Percentiles rank a stretch among this genome's conserved stretches.
These are phyloP conservation scores for Taurulus bubalis DNA, from an alignment of 2,113 vertebrate species.

Conservation along the genomic window DNA sequence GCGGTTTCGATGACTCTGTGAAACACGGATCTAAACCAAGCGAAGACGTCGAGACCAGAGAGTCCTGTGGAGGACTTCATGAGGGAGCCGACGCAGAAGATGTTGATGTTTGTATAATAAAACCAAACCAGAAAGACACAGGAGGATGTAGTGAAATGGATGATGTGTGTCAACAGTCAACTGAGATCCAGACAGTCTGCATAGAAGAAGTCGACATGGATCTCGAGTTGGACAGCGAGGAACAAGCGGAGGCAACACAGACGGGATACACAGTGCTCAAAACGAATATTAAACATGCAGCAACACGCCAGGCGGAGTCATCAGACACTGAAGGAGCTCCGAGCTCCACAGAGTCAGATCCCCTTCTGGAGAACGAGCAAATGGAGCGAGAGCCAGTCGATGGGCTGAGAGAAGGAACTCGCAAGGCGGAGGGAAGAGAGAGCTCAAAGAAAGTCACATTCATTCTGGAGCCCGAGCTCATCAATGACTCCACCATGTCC, in stretches of 20 bases:
- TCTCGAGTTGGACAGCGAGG: neutral
- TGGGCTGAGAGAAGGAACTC: neutral
- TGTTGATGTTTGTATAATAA: neutral
- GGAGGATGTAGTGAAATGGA: neutral
- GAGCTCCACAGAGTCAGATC: neutral
- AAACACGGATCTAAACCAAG: neutral
- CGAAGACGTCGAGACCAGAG: fast-evolving
- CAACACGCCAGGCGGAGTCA: neutral
- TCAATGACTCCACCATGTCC: slow-evolving; percentile 34
- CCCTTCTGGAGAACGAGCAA: neutral
- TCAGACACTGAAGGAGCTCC: neutral
- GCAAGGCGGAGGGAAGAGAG: slow-evolving; percentile 8
- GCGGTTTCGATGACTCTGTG: neutral
- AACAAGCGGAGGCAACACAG: neutral
- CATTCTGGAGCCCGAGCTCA: slow-evolving; percentile 69
- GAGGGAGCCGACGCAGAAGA: neutral
- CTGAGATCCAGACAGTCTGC: neutral
- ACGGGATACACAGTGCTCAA: too few relatives aligned
- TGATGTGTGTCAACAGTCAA: neutral
- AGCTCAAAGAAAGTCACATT: slow-evolving; percentile 71
- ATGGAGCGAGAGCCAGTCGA: neutral
- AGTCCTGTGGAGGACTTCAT: neutral
- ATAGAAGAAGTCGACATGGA: neutral
- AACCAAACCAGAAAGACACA: neutral
- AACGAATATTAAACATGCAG: neutral